A percentile compares a stretch with the other conserved stretches of the same genome.
These are phyloP conservation scores for Ascidia mentula DNA, from an alignment of 23 tunicate genomes.

Conservation along the genomic window DNA sequence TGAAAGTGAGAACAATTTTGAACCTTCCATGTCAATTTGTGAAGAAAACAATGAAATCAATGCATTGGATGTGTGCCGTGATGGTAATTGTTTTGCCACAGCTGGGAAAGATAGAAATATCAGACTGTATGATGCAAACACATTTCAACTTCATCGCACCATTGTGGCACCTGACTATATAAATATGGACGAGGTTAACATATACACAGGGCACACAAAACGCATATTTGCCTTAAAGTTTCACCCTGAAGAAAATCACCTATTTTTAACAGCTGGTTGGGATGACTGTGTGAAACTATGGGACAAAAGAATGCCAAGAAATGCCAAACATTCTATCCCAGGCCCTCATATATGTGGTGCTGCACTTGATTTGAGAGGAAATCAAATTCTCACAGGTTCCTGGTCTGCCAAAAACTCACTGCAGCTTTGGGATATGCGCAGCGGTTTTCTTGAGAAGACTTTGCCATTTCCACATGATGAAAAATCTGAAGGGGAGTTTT, in stretches of 20 bases:
- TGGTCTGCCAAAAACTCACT: constrained; percentile 70
- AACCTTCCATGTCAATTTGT: constrained; percentile 15
- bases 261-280: constrained; percentile 91
- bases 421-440: constrained; percentile 84
- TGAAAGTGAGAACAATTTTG: neutral
- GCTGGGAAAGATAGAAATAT: constrained; percentile 79
- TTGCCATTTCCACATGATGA: constrained; percentile 46
- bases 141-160: constrained; percentile 26
- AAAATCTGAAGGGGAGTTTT: constrained; percentile 64
- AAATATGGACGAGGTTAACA: constrained; percentile 54
- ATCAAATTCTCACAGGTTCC: constrained; percentile 63
- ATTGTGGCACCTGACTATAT: constrained; percentile 55
- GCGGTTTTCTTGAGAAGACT: constrained; percentile 24
- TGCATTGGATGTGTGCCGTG: constrained; percentile 58
- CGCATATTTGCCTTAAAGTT: constrained; percentile 67
- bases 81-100: constrained; percentile 66
- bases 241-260: constrained; percentile 68
- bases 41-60: constrained; percentile 75
- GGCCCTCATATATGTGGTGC: constrained; percentile 84
- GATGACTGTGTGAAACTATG: constrained; percentile 82
- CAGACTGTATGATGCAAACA: constrained; percentile 54
- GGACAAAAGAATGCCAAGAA: constrained; percentile 80
- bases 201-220: constrained; percentile 70
- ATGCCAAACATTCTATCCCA: constrained; percentile 49
- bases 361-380: constrained; percentile 49